Evolutionary conservation across 53 echinoderm and acorn worm species (phyloP), one percentile per base, ranked within the genome.

Genomic region (Holothuria leucospilota): DNA sequence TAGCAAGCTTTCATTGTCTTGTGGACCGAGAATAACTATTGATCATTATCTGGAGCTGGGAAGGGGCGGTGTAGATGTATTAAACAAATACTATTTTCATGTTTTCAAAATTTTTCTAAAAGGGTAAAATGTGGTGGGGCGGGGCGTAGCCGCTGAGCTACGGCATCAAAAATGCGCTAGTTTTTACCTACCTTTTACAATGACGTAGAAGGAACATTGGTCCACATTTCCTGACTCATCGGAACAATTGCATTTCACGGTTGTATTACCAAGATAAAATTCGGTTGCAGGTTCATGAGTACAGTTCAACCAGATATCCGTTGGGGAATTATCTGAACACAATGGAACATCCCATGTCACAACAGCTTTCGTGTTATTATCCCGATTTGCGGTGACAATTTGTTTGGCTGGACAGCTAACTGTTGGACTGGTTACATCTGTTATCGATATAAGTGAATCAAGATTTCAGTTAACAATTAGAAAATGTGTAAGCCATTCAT

Each of bases 141-240:
- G n/a, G n/a, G n/a, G n/a, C n/a, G n/a, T n/a, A n/a, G n/a, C n/a
- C n/a, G n/a, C n/a, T n/a, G n/a, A n/a, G n/a, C n/a, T n/a, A n/a
- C n/a, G n/a, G n/a, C n/a, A n/a, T n/a, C n/a, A n/a, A n/a, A n/a
- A n/a, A n/a, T n/a, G n/a, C n/a, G n/a, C n/a, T n/a, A 34, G 34
- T 34, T 34, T 8, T 24, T 14, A 28, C 34, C 28, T 15, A 75
- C 75, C 75, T 51, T 75, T 75, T 23, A 75, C 75, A 6, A n/a
- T 75, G 75, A 75, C 51, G 52, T 46, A 2, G 16, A 75, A 75
- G 41, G 49, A 49, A 51, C 75, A 75, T 13, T 46, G 41, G 8
- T 52, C 26, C 1, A 6, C 23, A 52, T 75, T 75, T 23, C 41
- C 20, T 16, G 75, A 75, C n/a, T 2, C 0, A 27, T 75, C 75